phyloP scores from a whole-genome alignment of 1,140 invertebrate species.

The Sitodiplosis mosellana region DNA sequence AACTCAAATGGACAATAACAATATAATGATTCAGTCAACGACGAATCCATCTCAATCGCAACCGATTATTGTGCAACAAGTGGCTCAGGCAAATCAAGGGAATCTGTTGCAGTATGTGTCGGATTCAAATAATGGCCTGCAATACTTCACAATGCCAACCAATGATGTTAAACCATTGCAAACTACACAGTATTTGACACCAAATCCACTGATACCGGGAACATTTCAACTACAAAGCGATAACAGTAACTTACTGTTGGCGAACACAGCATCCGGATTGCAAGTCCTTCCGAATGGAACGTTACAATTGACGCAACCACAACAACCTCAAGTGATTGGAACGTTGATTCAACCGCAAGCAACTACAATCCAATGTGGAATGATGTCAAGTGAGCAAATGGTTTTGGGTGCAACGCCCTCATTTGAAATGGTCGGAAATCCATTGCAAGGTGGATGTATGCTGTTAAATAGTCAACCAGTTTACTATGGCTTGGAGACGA shows the following conservation, averaged over 20 bases:
- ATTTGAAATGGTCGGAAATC: slow-evolving; percentile 48
- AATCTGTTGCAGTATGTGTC: slow-evolving; percentile 21
- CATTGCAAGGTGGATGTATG: slow-evolving; percentile 36
- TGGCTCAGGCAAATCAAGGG: slow-evolving; percentile 7
- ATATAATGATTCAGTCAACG: background rate
- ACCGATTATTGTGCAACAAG: slow-evolving; percentile 15
- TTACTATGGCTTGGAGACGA: slow-evolving; percentile 63
- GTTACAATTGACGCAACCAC: slow-evolving; percentile 5
- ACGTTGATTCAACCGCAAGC: slow-evolving; percentile 42
- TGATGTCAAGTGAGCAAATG: slow-evolving; percentile 35
- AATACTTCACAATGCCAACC: slow-evolving; percentile 19
- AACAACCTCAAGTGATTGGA: slow-evolving; percentile 24
- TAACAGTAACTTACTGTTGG: slow-evolving; percentile 19
- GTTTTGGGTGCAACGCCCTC: slow-evolving; percentile 43
- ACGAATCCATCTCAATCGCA: slow-evolving; percentile 2
- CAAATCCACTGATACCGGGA: slow-evolving; percentile 10
- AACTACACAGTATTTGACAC: slow-evolving; percentile 9
- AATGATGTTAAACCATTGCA: slow-evolving; percentile 16
- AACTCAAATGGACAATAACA: background rate
- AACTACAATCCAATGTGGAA: slow-evolving; percentile 33
- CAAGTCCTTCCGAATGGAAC: slow-evolving; percentile 13
- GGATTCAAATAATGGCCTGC: slow-evolving; percentile 13
- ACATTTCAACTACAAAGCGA: slow-evolving; percentile 20
- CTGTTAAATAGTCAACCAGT: slow-evolving; percentile 51
- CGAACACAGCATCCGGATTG: slow-evolving; percentile 14